These are phyloP conservation scores for Pampus argenteus DNA, from an alignment of 2,797 vertebrate genomes.

Conservation along the genomic window DNA sequence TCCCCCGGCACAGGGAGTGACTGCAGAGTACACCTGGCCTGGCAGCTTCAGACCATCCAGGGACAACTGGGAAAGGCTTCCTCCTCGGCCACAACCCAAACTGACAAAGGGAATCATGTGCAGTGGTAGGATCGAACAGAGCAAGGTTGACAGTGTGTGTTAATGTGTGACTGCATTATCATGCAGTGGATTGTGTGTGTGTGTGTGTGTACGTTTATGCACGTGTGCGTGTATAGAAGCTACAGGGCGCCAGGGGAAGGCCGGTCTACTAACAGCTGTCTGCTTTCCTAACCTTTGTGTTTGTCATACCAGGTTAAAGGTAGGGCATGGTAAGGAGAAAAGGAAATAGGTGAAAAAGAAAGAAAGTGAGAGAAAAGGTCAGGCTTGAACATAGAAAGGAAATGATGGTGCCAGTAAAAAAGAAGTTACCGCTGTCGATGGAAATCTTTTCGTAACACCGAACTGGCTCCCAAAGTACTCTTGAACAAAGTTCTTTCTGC, in stretches of 20 bases:
- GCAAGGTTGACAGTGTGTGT: conserved; percentile 46
- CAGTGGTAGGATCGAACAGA: conserved; percentile 47
- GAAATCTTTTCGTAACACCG: conserved; percentile 9
- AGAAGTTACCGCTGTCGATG: conserved; percentile 1
- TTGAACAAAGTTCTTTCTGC: conserved; percentile 6
- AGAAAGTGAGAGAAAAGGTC: conserved; percentile 47
- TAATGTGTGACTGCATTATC: conserved; percentile 64
- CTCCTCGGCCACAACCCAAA: conserved; percentile 54
- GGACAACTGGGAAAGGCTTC: conserved; percentile 69
- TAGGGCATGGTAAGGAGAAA: conserved; percentile 29
- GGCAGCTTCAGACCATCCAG: conserved; percentile 69
- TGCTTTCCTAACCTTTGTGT: conserved; percentile 62
- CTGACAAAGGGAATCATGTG: conserved; percentile 76
- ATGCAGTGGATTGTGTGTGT: conserved; percentile 42
- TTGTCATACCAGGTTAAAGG: conserved; percentile 64
- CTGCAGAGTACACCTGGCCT: conserved; percentile 75
- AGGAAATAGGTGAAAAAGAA: conserved; percentile 28
- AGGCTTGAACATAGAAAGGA: conserved; percentile 34
- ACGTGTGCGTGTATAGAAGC: conserved; percentile 7
- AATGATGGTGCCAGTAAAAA: conserved; percentile 16
- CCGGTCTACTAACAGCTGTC: conserved; percentile 63
- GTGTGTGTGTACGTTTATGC: conserved; percentile 29
- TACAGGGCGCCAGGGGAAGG: conserved; percentile 37
- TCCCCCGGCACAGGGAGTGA: conserved; percentile 61
- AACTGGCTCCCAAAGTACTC: not conserved